Base-by-base conservation (phyloP, 2,113 vertebrate genomes). In the Irena cyanogastra region DNA sequence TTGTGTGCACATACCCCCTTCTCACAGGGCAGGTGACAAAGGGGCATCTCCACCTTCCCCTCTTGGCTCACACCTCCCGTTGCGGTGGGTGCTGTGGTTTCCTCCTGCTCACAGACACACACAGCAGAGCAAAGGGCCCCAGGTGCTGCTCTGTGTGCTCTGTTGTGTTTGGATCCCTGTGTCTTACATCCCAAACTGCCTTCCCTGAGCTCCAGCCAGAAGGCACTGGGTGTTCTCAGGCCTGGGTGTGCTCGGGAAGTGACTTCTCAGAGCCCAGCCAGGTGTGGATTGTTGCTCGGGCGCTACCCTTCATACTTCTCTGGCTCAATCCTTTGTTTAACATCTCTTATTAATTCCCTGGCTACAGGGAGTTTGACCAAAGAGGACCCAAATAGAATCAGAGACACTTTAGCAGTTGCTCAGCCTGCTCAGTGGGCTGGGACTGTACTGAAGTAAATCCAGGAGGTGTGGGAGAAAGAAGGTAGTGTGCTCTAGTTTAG, bases 211-310 rank as follows among this genome's bases (percentile, higher is more conserved):
- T 79, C 37, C 14, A 7, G 30, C 20, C 30, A 30, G 39, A 54
- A 14, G 47, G 42, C 23, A 24, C 19, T 33, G 45, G 16, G 13
- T 24, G 0, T 11, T 35, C 27, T 54, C 2, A 2, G 35, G 28
- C 14, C 27, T 49, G 49, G 0, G 1, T 0, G 1, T 53, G 68
- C 3, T 5, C 1, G 0, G 42, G 12, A 49, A 50, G 28, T 1
- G 1, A 60, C 16, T 83, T 66, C 10, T 52, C 9, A 9, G 45
- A 39, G 54, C 26, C 41, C 56, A 61, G 0, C 20, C 18, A 21
- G 21, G 16, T 9, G 27, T 28, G 21, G 39, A 8, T 33, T 41
- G 30, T 65, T 89, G 35, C 26, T 94, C 2, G 0, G 39, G 47
- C n/a, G 7, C 72, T 44, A 2, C 27, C 14, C 15, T 20, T 61